Base-by-base conservation (phyloP, 53 echinoderm and acorn worm species). In the Paracentrotus lividus region DNA sequence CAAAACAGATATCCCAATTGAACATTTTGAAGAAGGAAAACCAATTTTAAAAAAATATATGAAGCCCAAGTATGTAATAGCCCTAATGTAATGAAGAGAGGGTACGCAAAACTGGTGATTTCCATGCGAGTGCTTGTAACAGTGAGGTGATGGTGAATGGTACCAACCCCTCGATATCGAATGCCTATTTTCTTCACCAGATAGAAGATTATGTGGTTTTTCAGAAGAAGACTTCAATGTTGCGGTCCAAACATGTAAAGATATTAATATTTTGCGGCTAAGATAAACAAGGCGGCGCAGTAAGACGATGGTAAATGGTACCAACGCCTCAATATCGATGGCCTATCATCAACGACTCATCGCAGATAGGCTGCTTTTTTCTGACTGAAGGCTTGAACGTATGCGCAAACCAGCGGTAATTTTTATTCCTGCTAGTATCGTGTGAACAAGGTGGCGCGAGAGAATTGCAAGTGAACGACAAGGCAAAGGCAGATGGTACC, bases 401-500 rank as follows among this genome's bases (percentile, higher is more conserved):
- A 29, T 10, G 64, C 0, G 29, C 9, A 64, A 0, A 64, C 27
- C 8, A 31, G 2, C 8, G 31, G 57, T 4, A n/a, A n/a, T n/a
- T n/a, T n/a, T n/a, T n/a, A 64, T 64, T 29, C 8, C 9, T 8
- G 8, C 64, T 31, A n/a, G n/a, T 29, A 29, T 64, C 5, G 31
- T 4, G 13, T 9, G 64, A 29, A 9, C 31, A 27, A 64, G 4
- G 21, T 57, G 32, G 67, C 32, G 31, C 67, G 33, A 31, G 31
- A 31, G 1, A 72, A 72, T 72, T 40, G 72, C 72, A 38, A 67
- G 18, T 36, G 40, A 26, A 45, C 0, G 47, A 4, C 5, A 20
- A 47, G 81, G 4, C 44, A 81, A 81, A n/a, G 47, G 45, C 16
- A 45, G 47, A 81, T 81, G 81, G 47, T 81, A 81, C 81, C 81